These are phyloP conservation scores for Oithona nana DNA, from an alignment of 2,888 invertebrate genomes.

Conservation along the genomic window DNA sequence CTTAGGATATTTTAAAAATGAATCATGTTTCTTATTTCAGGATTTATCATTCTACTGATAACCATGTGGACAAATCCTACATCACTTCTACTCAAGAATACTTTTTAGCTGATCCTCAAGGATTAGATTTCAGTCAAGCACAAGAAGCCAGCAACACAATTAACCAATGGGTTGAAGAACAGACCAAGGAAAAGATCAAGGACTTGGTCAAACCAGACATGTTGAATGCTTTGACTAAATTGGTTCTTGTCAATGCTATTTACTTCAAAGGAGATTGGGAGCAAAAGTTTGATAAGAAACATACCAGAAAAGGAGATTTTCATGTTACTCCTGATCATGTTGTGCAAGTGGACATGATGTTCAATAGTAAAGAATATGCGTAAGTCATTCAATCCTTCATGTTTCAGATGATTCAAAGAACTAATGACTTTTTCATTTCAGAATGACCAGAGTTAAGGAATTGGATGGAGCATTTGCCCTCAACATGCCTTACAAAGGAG, in stretches of 20 bases:
- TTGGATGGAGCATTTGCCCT: constrained; percentile 46
- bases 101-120: not conserved
- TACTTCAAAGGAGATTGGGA: constrained; percentile 68
- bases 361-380: constrained; percentile 21
- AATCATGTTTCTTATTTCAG: not conserved
- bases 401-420: too few species aligned
- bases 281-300: constrained; percentile 45
- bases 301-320: constrained; percentile 53
- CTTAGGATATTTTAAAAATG: too few species aligned
- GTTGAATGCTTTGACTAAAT: constrained; percentile 37
- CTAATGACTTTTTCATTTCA: too few species aligned
- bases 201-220: constrained; percentile 41
- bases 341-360: constrained; percentile 57
- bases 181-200: constrained; percentile 54
- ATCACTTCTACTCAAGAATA: not conserved
- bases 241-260: constrained; percentile 61
- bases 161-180: constrained; percentile 53
- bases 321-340: constrained; percentile 44
- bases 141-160: constrained; percentile 40
- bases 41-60: not conserved
- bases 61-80: not conserved
- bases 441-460: too few species aligned
- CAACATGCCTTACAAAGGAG: constrained; percentile 48
- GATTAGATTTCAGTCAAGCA: constrained; percentile 42
- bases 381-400: not conserved